Evolutionary conservation across 2,113 vertebrate species (phyloP).

Genomic region (human (Homo sapiens)): GRCh38 chrX:74107501-74108000

Average conservation of each 20-base stretch:
- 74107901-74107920: constrained; percentile 95
- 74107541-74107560: constrained; percentile 87
- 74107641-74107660: constrained; percentile 93
- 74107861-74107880: constrained; percentile 96
- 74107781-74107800: constrained; percentile 95
- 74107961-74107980: constrained; percentile 85
- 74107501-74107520: constrained; percentile 92
- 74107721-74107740: constrained; percentile 97
- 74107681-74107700: constrained; percentile 96
- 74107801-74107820: constrained; percentile 98
- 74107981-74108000: constrained; percentile 79
- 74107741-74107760: constrained; percentile 99
- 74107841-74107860: constrained; percentile 96
- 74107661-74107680: constrained; percentile 95
- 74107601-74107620: constrained; percentile 87
- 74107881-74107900: constrained; percentile 95
- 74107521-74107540: constrained; percentile 87
- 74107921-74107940: constrained; percentile 97
- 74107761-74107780: constrained; percentile 98
- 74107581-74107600: constrained; percentile 88
- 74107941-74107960: constrained; percentile 99
- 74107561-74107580: constrained; percentile 83
- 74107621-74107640: constrained; percentile 93
- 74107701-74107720: constrained; percentile 95
- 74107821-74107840: constrained; percentile 98